Base-by-base conservation (phyloP, 2,888 invertebrate species). In the Mythimna vitellina region DNA sequence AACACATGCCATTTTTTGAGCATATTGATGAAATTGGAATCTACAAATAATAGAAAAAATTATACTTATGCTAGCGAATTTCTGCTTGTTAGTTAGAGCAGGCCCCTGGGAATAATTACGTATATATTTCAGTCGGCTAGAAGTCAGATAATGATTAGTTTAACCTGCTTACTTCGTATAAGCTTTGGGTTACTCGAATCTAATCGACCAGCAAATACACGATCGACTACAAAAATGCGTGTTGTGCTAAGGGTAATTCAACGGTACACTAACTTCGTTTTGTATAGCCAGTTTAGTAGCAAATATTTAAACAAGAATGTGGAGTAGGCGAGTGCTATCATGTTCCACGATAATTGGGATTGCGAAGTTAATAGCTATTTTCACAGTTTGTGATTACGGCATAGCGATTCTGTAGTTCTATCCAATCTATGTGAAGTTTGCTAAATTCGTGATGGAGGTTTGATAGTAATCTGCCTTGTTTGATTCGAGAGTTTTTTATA, bases 291-390 rank as follows among this genome's bases (percentile, higher is more conserved):
- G 69, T 76, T 73, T 70, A 62, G 66, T 60, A 54, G 81, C 68
- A 71, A 73, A 80, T 83, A 83, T 83, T 82, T 82, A 58, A 76
- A 76, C 73, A 76, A 81, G 84, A 80, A 83, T 83, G 81, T 83
- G 51, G 70, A 81, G 70, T 76, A 70, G 58, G 68, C 76, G 64
- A 73, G 68, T 73, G n/a, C 63, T 73, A 70, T 80, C 67, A 80
- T 67, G 76, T 72, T 62, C 65, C 38, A 69, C 70, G 70, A 83
- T 83, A 83, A 83, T 83, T 81, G 71, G 67, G 51, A 80, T 80
- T 83, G 71, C 62, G n/a, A 65, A 72, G 49, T 70, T 73, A 73
- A 80, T 64, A 51, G 61, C 65, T 57, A 73, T 80, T 80, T 80
- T 72, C 65, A 75, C 70, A 67, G 66, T 70, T 70, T 57, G 25